These are phyloP conservation scores for Columba guinea DNA, from an alignment of 2,797 vertebrate genomes.

Conservation along the genomic window DNA sequence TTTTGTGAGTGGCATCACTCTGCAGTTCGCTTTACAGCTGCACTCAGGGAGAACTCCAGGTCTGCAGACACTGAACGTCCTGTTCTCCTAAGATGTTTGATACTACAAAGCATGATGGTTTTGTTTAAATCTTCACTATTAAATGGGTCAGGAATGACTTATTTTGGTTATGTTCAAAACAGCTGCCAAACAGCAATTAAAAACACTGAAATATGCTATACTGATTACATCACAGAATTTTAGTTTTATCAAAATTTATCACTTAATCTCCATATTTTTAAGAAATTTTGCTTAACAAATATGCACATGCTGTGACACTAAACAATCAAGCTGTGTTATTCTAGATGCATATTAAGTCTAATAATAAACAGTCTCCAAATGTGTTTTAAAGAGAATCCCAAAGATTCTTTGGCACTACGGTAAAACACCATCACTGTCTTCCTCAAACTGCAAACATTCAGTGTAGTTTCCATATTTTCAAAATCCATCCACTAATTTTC, in stretches of 20 bases:
- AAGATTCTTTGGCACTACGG: background rate
- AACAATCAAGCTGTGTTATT: background rate
- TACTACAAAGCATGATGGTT: background rate
- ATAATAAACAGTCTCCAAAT: background rate
- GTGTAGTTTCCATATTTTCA: background rate
- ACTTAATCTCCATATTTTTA: background rate
- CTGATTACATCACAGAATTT: background rate
- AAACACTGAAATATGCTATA: background rate
- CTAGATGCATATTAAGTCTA: background rate
- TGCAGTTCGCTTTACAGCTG: background rate
- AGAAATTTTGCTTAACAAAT: background rate
- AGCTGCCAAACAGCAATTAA: background rate
- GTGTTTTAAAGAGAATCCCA: background rate
- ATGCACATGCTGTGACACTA: fast-evolving
- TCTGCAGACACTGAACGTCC: background rate
- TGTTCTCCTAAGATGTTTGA: background rate
- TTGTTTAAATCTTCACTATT: background rate
- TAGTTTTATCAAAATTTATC: background rate
- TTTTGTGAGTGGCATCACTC: background rate
- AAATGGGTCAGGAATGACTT: background rate
- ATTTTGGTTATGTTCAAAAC: background rate
- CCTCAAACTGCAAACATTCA: background rate
- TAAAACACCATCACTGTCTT: background rate
- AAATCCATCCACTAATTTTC: background rate
- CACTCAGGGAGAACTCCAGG: background rate